Conservation (phyloP, 2,113 vertebrate genomes). For the Dicentrarchus labrax region DNA sequence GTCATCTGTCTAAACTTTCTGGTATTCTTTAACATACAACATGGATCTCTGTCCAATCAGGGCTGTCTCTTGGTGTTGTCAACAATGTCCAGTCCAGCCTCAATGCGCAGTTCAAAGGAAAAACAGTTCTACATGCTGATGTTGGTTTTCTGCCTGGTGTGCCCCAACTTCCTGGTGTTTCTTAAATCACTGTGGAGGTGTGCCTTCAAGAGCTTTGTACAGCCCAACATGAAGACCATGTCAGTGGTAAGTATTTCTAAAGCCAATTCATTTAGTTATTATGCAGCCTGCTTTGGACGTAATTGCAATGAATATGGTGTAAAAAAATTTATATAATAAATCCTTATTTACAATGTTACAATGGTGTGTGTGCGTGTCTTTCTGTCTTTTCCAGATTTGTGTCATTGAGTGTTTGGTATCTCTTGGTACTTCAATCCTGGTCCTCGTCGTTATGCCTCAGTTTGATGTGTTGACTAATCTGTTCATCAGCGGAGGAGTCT, state of each 20-base stretch:
- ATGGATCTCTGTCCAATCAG: constrained; percentile 62
- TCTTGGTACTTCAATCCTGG: constrained; percentile 81
- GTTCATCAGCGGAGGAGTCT: constrained; percentile 85
- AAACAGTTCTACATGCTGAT: constrained; percentile 84
- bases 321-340: background rate
- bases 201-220: constrained; percentile 83
- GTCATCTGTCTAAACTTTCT: background rate
- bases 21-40: background rate
- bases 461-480: constrained; percentile 87
- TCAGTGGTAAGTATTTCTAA: constrained; percentile 70
- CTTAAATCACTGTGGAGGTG: constrained; percentile 85
- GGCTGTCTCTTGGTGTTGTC: constrained; percentile 80
- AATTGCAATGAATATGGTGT: background rate
- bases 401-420: constrained; percentile 82
- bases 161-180: constrained; percentile 84
- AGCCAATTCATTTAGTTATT: background rate
- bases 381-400: constrained; percentile 76
- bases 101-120: constrained; percentile 58
- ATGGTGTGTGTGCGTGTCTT: background rate
- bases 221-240: constrained; percentile 79
- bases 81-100: constrained; percentile 74
- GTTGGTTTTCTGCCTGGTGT: constrained; percentile 82
- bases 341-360: background rate
- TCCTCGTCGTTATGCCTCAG: constrained; percentile 86
- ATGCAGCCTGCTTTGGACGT: background rate